Conservation (phyloP, 2,888 invertebrate genomes). For the Trichogramma evanescens region DNA sequence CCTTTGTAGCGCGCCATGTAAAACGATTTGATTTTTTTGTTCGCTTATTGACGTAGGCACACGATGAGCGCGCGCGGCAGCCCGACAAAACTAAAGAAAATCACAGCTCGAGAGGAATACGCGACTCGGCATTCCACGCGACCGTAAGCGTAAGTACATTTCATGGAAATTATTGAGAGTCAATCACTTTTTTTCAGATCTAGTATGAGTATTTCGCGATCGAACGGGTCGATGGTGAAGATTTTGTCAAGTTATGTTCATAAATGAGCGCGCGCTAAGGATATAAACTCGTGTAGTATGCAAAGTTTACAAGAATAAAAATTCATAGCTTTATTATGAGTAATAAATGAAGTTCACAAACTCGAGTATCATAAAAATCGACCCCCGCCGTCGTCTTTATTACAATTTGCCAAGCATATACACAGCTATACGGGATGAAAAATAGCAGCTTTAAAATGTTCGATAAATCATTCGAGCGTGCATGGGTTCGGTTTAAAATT, state of each 20-base stretch:
- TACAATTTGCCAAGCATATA: conserved; percentile 16
- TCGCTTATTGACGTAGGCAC: not conserved
- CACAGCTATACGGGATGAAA: conserved; percentile 3
- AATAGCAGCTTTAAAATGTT: conserved; percentile 16
- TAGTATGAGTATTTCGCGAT: too few species aligned
- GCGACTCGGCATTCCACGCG: too few species aligned
- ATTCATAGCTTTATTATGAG: conserved; percentile 18
- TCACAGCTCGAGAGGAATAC: too few species aligned
- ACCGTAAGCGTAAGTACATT: too few species aligned
- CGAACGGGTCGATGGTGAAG: too few species aligned
- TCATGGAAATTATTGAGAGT: too few species aligned
- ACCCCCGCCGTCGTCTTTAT: conserved; percentile 10
- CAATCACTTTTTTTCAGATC: too few species aligned
- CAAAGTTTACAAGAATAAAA: not conserved
- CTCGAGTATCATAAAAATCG: conserved; percentile 7
- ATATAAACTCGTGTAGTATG: too few species aligned
- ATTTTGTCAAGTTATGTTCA: too few species aligned
- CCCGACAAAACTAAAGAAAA: too few species aligned
- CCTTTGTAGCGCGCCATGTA: conserved; percentile 2
- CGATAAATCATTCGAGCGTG: conserved; percentile 20
- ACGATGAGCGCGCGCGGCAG: too few species aligned
- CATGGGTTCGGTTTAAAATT: conserved; percentile 11
- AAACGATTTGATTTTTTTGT: conserved; percentile 11
- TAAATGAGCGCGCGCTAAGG: too few species aligned
- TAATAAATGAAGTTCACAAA: conserved; percentile 19